Percentiles rank a stretch among this genome's conserved stretches.
Conservation (phyloP, 2,888 invertebrate species). For the Yponomeuta cagnagella region DNA sequence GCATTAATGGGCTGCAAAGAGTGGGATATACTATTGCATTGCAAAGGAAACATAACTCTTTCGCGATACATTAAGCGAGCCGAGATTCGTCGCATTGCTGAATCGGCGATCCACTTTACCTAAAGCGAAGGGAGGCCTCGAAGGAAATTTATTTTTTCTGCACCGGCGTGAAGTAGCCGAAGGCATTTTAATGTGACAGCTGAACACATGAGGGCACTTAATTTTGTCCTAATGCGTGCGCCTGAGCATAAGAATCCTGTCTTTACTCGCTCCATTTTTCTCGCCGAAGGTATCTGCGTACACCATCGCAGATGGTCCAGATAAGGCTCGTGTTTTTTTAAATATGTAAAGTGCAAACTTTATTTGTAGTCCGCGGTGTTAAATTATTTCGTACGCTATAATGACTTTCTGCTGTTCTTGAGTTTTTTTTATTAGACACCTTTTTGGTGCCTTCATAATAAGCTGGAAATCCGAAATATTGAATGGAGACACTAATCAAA, state of each 20-base stretch:
- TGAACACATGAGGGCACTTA: constrained; percentile 72
- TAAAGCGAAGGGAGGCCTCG: constrained; percentile 23
- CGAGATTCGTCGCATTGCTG: constrained; percentile 59
- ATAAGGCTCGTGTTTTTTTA: constrained; percentile 69
- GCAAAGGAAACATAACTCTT: not conserved
- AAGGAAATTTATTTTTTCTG: constrained; percentile 43
- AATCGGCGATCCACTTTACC: constrained; percentile 30
- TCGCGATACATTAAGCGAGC: constrained; percentile 25
- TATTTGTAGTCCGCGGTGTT: constrained; percentile 49
- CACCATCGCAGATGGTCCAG: constrained; percentile 67
- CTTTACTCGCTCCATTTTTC: constrained; percentile 55
- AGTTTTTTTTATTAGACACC: constrained; percentile 27
- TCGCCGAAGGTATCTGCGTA: constrained; percentile 52
- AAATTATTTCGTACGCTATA: constrained; percentile 73
- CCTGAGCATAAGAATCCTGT: constrained; percentile 51
- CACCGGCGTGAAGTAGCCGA: constrained; percentile 54
- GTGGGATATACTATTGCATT: constrained; percentile 4
- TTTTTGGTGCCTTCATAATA: not conserved
- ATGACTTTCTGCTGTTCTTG: constrained; percentile 61
- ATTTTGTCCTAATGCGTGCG: constrained; percentile 70
- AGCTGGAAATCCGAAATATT: too few species aligned
- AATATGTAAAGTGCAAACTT: constrained; percentile 73
- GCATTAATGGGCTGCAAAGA: too few species aligned
- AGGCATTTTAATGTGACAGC: constrained; percentile 71
- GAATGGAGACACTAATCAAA: too few species aligned